Evolutionary conservation across 2,113 vertebrate genomes (phyloP).

Genomic region (Gymnogyps californianus): DNA sequence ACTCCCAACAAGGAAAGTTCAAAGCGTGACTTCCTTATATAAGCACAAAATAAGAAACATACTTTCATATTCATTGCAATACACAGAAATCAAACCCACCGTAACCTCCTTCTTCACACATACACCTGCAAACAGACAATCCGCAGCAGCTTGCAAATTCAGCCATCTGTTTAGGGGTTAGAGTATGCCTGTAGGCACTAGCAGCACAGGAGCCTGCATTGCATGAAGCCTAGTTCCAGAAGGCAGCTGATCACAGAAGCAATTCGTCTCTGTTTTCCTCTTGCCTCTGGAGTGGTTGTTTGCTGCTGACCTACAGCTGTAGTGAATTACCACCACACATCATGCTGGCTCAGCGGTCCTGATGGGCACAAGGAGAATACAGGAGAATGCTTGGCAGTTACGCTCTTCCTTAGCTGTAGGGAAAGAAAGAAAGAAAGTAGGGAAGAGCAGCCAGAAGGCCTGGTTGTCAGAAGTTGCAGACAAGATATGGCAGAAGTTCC

Average conservation of each 20-base stretch:
- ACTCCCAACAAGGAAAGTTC: not conserved
- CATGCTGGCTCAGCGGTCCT: not conserved
- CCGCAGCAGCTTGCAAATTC: not conserved
- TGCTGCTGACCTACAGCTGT: not conserved
- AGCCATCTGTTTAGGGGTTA: not conserved
- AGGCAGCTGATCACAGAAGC: not conserved
- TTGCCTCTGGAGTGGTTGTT: not conserved
- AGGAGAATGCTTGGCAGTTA: not conserved
- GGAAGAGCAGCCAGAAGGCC: not conserved
- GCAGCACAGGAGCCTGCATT: not conserved
- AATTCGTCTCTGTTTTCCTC: not conserved
- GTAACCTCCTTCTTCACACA: not conserved
- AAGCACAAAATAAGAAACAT: not conserved
- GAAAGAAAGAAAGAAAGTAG: not conserved
- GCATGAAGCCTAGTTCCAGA: not conserved
- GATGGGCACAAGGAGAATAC: not conserved
- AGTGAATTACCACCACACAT: not conserved
- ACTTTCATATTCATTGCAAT: not conserved
- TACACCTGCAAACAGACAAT: not conserved
- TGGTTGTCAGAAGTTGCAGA: not conserved
- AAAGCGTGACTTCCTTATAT: not conserved
- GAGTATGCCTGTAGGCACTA: not conserved
- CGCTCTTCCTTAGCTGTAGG: fast-evolving
- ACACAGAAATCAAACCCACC: not conserved
- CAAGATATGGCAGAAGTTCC: not conserved